Evolutionary conservation across 1,140 invertebrate genomes (phyloP).

Genomic region (Brachionus sp.): DNA sequence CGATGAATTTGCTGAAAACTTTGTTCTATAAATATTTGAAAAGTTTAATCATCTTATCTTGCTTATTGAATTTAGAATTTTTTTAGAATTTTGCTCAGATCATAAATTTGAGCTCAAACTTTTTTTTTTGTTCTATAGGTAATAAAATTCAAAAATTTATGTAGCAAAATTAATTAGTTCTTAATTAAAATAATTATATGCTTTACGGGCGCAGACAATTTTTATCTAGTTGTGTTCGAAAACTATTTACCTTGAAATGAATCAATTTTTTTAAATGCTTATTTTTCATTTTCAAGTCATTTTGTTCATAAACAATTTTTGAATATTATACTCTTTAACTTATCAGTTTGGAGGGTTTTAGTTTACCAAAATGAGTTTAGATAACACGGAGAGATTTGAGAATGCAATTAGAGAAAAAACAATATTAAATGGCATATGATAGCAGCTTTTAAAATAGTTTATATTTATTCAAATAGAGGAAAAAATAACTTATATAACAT

Average conservation of each 20-base stretch:
- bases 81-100: neutral
- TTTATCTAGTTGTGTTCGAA: neutral
- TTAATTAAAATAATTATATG: neutral
- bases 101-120: neutral
- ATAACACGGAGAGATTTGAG: neutral
- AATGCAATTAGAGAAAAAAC: neutral
- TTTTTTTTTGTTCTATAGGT: neutral
- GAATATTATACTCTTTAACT: neutral
- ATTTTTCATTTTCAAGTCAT: neutral
- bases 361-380: neutral
- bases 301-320: neutral
- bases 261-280: neutral
- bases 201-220: neutral
- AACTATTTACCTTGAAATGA: neutral
- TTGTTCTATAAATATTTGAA: neutral
- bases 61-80: neutral
- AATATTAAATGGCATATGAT: neutral
- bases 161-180: slow-evolving; percentile 4
- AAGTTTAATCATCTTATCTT: neutral
- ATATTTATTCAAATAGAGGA: neutral
- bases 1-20: neutral
- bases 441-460: neutral
- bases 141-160: neutral
- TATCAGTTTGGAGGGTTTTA: neutral
- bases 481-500: neutral